Evolutionary conservation across 2,797 vertebrate genomes (phyloP).

Genomic region (Pygocentrus nattereri): DNA sequence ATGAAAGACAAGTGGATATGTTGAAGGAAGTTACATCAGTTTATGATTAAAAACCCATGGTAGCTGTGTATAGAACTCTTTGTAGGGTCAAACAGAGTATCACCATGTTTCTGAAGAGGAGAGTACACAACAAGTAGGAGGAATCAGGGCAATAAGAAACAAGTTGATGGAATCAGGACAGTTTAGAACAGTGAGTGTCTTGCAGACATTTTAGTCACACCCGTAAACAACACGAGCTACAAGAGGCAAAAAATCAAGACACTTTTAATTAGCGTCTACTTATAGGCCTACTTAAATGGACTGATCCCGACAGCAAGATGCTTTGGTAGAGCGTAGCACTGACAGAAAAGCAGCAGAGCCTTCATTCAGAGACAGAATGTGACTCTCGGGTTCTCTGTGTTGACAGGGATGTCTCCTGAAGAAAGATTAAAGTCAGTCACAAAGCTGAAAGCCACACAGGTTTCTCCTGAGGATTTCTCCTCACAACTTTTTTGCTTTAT

Average conservation of each 20-base stretch:
- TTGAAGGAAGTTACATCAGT: background rate
- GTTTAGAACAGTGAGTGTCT: background rate
- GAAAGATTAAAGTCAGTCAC: constrained; percentile 1
- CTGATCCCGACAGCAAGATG: background rate
- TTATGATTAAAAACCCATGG: background rate
- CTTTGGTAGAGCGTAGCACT: background rate
- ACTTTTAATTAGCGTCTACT: background rate
- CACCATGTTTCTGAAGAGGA: background rate
- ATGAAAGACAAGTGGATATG: background rate
- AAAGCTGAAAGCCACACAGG: background rate
- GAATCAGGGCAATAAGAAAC: background rate
- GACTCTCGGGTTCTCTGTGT: background rate
- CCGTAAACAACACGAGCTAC: background rate
- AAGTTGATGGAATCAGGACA: background rate
- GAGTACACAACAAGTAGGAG: background rate
- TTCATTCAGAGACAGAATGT: constrained; percentile 5
- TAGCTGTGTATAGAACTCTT: background rate
- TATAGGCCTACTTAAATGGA: background rate
- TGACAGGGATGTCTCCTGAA: background rate
- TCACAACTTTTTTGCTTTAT: background rate
- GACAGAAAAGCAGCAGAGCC: background rate
- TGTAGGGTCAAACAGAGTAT: too few relatives aligned
- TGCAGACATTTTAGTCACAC: background rate
- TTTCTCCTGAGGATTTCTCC: background rate
- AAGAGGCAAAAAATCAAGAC: background rate